Conservation (phyloP, 2,113 vertebrate species). For the Nymphicus hollandicus region DNA sequence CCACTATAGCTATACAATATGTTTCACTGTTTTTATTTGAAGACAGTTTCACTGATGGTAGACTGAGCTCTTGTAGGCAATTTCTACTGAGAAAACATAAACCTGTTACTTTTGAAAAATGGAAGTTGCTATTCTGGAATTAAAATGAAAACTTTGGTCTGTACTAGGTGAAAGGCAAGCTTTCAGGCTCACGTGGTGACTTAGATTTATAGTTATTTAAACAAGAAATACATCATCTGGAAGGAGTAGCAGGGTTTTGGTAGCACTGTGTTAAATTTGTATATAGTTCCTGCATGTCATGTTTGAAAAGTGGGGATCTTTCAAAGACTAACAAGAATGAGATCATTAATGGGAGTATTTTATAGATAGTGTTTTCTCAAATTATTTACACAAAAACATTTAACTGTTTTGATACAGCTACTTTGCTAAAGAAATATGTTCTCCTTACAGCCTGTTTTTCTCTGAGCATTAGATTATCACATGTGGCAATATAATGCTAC, state of each 20-base stretch:
- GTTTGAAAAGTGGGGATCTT: background rate
- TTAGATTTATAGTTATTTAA: background rate
- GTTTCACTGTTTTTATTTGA: background rate
- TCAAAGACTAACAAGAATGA: background rate
- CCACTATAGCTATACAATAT: accelerated
- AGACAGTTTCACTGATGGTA: accelerated
- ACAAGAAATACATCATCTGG: background rate
- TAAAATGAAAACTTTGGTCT: background rate
- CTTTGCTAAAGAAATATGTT: background rate
- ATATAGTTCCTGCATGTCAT: background rate
- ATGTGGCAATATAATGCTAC: background rate
- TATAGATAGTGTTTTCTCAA: background rate
- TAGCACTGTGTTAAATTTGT: background rate
- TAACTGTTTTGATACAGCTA: background rate
- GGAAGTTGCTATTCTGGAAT: background rate
- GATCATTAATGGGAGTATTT: background rate
- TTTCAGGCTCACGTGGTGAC: background rate
- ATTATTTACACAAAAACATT: background rate
- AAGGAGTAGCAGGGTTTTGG: background rate
- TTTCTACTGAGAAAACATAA: background rate
- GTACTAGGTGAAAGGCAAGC: background rate
- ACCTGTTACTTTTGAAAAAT: background rate
- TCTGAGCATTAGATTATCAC: background rate
- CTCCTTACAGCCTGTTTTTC: background rate
- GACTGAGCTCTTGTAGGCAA: background rate